Evolutionary conservation across 1,140 invertebrate genomes (phyloP), one percentile per base, ranked within the genome.

Genomic region (Maniola jurtina): DNA sequence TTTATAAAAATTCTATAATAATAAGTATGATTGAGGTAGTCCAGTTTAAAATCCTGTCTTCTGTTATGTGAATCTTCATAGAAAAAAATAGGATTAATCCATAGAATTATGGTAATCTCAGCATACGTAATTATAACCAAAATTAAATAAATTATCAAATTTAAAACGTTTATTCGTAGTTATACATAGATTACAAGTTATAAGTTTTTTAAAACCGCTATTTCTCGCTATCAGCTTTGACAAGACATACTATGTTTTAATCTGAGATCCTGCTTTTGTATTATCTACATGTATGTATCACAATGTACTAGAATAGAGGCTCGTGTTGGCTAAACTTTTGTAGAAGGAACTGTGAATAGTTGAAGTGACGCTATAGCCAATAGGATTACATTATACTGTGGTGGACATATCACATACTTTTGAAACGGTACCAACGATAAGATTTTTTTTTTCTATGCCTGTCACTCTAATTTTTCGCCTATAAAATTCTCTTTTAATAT

Each of bases 331-430:
- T 76, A 73, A 69, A 70, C 65, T 76, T 74, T 78, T 71, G 62
- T 71, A 81, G 78, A 25, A 25, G 25, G 25, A 62, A 76, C 75
- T 82, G 86, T 86, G 80, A 81, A 84, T 83, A 84, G 73, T 55
- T 70, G 76, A 76, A 74, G 66, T 73, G 70, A 77, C 74, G 74
- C 73, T 80, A 72, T 72, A 75, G 60, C 59, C 60, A 75, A 59
- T 64, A 34, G n/a, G 47, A 64, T 64, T 64, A 58, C 55, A 47
- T 58, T 50, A 48, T 50, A 38, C 57, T 66, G 54, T 66, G 63
- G 62, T 62, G 36, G 11, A 59, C 66, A 70, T 70, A 70, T 70
- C 68, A 54, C 68, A 62, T 33, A 50, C 56, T 64, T 40, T 55
- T 42, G 36, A 62, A 47, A 58, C 13, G 35, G 33, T 52, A 61